phyloP scores from a whole-genome alignment of 2,888 invertebrate species.

The Limnephilus lunatus region DNA sequence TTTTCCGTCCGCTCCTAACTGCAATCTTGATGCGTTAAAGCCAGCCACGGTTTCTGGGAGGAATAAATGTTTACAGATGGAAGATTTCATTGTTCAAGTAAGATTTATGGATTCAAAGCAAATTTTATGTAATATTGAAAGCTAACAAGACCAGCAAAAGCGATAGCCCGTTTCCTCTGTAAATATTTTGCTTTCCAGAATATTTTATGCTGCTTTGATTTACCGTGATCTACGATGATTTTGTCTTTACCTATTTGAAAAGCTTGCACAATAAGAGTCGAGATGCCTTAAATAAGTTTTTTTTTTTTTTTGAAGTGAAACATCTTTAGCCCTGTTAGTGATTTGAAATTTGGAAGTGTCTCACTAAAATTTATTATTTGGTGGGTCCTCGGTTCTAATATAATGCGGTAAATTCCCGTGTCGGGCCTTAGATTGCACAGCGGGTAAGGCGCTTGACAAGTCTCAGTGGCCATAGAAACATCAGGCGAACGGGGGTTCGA shows the following conservation, averaged over 20 bases:
- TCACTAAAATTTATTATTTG: too few relatives aligned
- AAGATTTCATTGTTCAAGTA: background rate
- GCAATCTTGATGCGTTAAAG: constrained; percentile 24
- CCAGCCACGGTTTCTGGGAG: background rate
- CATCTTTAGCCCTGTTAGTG: too few relatives aligned
- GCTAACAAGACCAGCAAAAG: background rate
- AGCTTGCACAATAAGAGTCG: background rate
- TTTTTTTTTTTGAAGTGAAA: too few relatives aligned
- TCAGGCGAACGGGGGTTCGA: too few relatives aligned
- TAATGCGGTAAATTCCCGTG: too few relatives aligned
- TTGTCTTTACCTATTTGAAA: background rate
- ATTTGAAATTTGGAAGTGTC: too few relatives aligned
- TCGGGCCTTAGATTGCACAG: too few relatives aligned
- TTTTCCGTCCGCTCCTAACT: constrained; percentile 37
- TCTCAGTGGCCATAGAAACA: too few relatives aligned
- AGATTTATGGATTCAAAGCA: constrained; percentile 11
- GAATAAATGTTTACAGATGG: constrained; percentile 22
- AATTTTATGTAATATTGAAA: background rate
- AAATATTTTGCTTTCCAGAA: background rate
- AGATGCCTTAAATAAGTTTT: too few relatives aligned
- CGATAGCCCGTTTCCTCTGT: background rate
- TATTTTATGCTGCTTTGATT: background rate
- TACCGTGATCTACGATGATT: background rate
- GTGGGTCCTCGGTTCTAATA: too few relatives aligned
- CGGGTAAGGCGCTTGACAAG: too few relatives aligned